Evolutionary conservation across 1,140 invertebrate genomes (phyloP), one percentile per base, ranked within the genome.

Genomic region (Cydia pomonella): DNA sequence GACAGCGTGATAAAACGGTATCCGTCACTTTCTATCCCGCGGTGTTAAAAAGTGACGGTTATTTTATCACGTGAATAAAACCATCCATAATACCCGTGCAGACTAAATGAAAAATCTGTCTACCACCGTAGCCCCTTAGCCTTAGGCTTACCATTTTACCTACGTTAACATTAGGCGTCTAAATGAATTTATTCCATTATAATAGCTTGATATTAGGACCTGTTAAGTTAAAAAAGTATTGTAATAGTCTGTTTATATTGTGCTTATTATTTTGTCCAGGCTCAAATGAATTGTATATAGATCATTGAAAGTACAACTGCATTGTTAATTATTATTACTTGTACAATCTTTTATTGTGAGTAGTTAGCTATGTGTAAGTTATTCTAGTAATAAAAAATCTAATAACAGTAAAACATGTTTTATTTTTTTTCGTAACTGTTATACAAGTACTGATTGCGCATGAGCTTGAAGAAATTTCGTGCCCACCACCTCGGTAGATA

Each of bases 361-460:
- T 69, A 69, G 72, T 50, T 73, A 73, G 72, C 72, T 73, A 50
- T 21, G 64, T 53, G 44, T 47, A 73, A 73, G 72, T 73, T 73
- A 73, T 73, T 73, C 41, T 38, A 73, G 64, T 69, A 69, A 69
- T 69, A 69, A 69, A 69, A 69, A 69, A 18, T 59, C 16, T 38
- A 12, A 21, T 69, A 33, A 41, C 4, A 41, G 1, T 18, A 69
- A 69, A 1, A 13, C 53, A 29, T 29, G 5, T 69, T 69, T 69
- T 69, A 66, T 66, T 69, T 69, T 38, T 29, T 3, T 69, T n/a
- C n/a, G 16, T 25, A 63, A 21, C n/a, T n/a, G n/a, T n/a, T n/a
- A n/a, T n/a, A n/a, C 21, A 16, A 3, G 16, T 13, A 33, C 6
- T 33, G 6, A 7, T 33, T 27, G 25, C 25, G 29, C 1, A 9